phyloP scores from a whole-genome alignment of 2,888 invertebrate genomes.

The Drosophila pseudotalamancana region DNA sequence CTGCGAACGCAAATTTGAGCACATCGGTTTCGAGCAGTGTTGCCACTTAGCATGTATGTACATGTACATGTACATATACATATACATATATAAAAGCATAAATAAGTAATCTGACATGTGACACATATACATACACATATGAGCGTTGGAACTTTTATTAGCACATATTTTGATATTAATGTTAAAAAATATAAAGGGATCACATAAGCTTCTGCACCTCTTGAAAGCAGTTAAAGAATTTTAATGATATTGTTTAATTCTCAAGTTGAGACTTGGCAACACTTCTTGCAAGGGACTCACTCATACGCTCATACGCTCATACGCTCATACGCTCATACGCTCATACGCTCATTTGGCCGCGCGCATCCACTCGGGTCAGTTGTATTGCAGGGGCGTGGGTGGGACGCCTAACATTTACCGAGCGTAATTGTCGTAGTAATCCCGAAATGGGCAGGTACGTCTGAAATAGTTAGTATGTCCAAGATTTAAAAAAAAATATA shows the following conservation, averaged over 20 bases:
- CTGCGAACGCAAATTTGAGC: neutral
- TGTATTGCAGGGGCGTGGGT: conserved; percentile 29
- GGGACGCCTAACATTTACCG: conserved; percentile 21
- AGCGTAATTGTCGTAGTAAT: conserved; percentile 21
- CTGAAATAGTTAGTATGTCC: conserved; percentile 11
- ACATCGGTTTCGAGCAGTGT: neutral
- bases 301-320: conserved; percentile 2
- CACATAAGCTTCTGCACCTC: no score
- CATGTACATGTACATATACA: no score
- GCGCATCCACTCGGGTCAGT: conserved; percentile 17
- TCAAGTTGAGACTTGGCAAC: conserved; percentile 15
- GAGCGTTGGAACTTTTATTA: neutral
- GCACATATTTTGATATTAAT: no score
- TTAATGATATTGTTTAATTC: no score
- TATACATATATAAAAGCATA: no score
- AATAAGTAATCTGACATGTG: no score
- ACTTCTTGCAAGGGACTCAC: conserved; percentile 22
- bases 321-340: conserved; percentile 11
- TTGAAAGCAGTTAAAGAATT: no score
- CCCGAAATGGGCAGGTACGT: conserved; percentile 18
- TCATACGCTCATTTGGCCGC: conserved; percentile 4
- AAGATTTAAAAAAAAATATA: conserved; percentile 2
- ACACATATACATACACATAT: no score
- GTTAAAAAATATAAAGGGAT: no score
- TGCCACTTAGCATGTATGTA: no score